Base-by-base conservation (phyloP, 1,140 invertebrate species). In the Tetragonula clypearis region DNA sequence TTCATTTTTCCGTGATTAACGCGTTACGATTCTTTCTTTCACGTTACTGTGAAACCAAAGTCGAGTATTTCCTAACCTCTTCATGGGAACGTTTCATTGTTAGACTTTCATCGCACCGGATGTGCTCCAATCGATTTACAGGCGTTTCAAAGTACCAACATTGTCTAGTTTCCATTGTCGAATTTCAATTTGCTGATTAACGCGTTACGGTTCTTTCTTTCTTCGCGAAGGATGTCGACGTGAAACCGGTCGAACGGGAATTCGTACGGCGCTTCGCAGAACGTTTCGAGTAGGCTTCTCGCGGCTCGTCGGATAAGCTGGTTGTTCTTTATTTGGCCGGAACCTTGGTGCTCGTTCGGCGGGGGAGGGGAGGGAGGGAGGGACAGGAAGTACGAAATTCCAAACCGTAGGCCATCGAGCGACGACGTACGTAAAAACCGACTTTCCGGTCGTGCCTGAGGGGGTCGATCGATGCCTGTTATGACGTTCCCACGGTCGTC, bases 311-410 rank as follows among this genome's bases (percentile, higher is more conserved):
- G 35, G 23, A 23, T 55, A 68, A 68, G 49, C 49, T 30, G 17
- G 66, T 55, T 68, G 49, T 75, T 30, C 60, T 79, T 66, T 78
- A 74, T 84, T 76, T 68, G 82, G 68, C 69, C 87, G 80, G 82
- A 89, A 89, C 81, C 53, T 53, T 49, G 75, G 71, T 62, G 82
- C 65, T 62, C 55, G 87, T 81, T 68, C 71, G 83, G 30, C 71
- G 83, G 30, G 30, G 30, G 30, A 1, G 30, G 1, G 30, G 0
- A 1, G 0, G 30, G 30, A 30, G 30, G 30, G 30, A 73, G 41
- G 66, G 82, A 89, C 89, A 86, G 92, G 92, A 92, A 92, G 90
- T 92, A 92, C 88, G 90, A 92, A 92, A 92, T 92, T 92, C 90
- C 91, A 92, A 91, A 92, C 89, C 88, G 78, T 84, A 84, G 82